Evolutionary conservation across 2,888 invertebrate genomes (phyloP).

Genomic region (Oscheius onirici): DNA sequence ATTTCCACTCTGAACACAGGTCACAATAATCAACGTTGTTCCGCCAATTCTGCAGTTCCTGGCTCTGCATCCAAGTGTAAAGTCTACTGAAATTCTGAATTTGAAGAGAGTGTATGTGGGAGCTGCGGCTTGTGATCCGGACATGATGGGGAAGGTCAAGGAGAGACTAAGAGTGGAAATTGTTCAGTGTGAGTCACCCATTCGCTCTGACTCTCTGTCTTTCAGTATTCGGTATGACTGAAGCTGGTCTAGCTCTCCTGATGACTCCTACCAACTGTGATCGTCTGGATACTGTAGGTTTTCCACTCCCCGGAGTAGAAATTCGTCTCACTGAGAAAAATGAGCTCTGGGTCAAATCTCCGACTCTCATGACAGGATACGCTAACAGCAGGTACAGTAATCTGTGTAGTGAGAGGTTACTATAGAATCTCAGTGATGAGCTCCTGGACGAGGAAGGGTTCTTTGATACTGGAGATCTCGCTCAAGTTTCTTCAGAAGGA

Average conservation of each 20-base stretch:
- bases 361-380: slow-evolving; percentile 46
- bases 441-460: slow-evolving; percentile 28
- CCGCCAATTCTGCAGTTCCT: slow-evolving; percentile 59
- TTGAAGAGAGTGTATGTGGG: slow-evolving; percentile 52
- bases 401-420: not conserved
- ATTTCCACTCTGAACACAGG: slow-evolving; percentile 33
- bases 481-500: slow-evolving; percentile 24
- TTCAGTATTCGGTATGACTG: slow-evolving; percentile 64
- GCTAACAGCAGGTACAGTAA: slow-evolving; percentile 9
- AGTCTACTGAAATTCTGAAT: not conserved
- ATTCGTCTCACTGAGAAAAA: not conserved
- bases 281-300: slow-evolving; percentile 40
- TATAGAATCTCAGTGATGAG: not conserved
- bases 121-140: slow-evolving; percentile 35
- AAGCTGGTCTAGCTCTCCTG: slow-evolving; percentile 57
- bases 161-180: slow-evolving; percentile 9
- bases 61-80: slow-evolving; percentile 2
- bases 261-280: slow-evolving; percentile 42
- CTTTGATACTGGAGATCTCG: slow-evolving; percentile 40
- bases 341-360: slow-evolving; percentile 47
- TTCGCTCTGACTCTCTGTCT: not conserved
- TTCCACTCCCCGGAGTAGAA: slow-evolving; percentile 14
- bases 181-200: slow-evolving; percentile 35
- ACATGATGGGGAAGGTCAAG: not conserved
- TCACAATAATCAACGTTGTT: slow-evolving; percentile 52